These are phyloP conservation scores for Arothron firmamentum DNA, from an alignment of 2,113 vertebrate species.

Conservation along the genomic window DNA sequence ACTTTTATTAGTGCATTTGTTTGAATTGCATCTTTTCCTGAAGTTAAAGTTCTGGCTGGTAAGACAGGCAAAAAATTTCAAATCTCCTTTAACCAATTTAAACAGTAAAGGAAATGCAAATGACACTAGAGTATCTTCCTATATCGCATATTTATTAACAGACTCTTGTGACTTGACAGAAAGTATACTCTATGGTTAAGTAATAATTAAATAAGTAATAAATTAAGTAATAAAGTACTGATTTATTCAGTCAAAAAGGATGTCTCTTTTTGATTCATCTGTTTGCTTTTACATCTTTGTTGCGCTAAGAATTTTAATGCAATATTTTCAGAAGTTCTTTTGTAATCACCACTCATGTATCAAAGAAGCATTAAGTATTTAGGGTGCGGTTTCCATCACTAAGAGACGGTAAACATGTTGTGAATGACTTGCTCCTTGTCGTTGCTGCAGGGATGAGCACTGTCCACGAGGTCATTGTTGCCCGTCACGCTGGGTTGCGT, in stretches of 20 bases:
- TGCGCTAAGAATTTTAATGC: background rate
- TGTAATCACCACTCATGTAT: background rate
- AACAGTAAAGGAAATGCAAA: background rate
- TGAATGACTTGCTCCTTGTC: background rate
- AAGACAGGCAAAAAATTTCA: background rate
- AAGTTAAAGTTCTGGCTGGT: background rate
- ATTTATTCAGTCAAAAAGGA: background rate
- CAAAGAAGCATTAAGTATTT: background rate
- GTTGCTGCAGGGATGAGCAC: slow-evolving; percentile 86
- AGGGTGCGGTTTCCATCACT: background rate
- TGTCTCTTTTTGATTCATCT: no score
- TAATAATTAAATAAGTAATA: no score
- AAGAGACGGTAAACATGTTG: background rate
- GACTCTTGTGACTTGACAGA: background rate
- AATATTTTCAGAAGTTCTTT: background rate
- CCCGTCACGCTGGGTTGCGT: slow-evolving; percentile 82
- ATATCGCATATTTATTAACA: background rate
- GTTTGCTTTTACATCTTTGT: background rate
- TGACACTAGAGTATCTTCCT: background rate
- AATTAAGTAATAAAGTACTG: background rate
- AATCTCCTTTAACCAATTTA: background rate
- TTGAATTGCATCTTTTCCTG: no score
- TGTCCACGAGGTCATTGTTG: slow-evolving; percentile 85
- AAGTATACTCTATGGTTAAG: background rate
- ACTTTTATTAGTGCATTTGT: no score